Conservation (phyloP, 2,888 invertebrate genomes). For the Leptopilina syphax region DNA sequence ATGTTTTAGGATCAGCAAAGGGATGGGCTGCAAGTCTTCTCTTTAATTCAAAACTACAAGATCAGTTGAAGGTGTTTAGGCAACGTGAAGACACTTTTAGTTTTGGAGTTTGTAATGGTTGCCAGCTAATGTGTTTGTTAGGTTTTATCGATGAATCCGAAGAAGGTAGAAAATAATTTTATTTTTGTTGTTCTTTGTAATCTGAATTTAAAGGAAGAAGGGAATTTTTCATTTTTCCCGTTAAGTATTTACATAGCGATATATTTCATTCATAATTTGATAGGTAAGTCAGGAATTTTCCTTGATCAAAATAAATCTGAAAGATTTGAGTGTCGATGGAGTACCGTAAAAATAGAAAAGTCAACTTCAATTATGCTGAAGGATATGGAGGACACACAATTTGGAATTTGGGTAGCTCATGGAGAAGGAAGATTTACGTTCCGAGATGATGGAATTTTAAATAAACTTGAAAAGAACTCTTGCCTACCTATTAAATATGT, state of each 20-base stretch:
- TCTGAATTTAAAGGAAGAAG: no score
- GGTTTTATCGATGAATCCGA: slow-evolving; percentile 88
- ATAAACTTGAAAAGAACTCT: slow-evolving; percentile 78
- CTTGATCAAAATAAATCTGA: slow-evolving; percentile 93
- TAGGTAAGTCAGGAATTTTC: slow-evolving; percentile 77
- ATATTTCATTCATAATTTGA: not conserved
- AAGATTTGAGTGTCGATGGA: slow-evolving; percentile 88
- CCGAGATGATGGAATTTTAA: slow-evolving; percentile 77
- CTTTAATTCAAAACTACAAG: slow-evolving; percentile 86
- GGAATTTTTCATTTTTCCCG: no score
- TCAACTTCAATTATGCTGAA: slow-evolving; percentile 90
- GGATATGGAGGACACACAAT: slow-evolving; percentile 90
- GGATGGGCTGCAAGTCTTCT: slow-evolving; percentile 97
- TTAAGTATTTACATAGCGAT: no score
- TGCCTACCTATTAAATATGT: slow-evolving; percentile 90
- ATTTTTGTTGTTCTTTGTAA: no score
- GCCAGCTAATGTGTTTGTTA: slow-evolving; percentile 95
- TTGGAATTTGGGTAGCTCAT: slow-evolving; percentile 98
- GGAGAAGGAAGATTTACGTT: slow-evolving; percentile 92
- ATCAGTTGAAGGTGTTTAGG: slow-evolving; percentile 87
- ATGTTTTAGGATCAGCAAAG: slow-evolving; percentile 97
- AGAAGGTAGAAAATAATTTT: slow-evolving; percentile 49
- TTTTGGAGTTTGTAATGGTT: slow-evolving; percentile 98
- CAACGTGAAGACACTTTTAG: slow-evolving; percentile 91
- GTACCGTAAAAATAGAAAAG: slow-evolving; percentile 85